phyloP scores from a whole-genome alignment of 2,797 vertebrate genomes.

The Parauchenoglanis ngamensis region DNA sequence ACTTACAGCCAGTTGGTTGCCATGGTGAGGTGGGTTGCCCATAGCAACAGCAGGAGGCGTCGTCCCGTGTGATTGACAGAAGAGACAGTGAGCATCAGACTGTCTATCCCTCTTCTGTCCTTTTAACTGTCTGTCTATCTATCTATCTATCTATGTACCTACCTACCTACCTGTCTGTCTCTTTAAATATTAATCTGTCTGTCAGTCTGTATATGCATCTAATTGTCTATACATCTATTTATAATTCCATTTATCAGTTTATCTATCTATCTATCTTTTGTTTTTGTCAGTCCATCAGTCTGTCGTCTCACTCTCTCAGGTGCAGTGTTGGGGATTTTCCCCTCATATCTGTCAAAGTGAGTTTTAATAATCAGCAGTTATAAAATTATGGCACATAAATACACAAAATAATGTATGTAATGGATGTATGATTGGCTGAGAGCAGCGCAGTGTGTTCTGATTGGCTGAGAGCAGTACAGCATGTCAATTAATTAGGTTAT shows the following conservation, averaged over 20 bases:
- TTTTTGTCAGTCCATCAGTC: neutral
- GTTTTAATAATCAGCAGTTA: neutral
- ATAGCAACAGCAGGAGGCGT: constrained; percentile 86
- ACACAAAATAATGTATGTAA: neutral
- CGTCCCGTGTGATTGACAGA: constrained; percentile 82
- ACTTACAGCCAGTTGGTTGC: constrained; percentile 88
- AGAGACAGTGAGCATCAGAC: constrained; percentile 85
- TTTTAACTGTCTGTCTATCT: constrained; percentile 25
- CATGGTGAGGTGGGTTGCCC: constrained; percentile 81
- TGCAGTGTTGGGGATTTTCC: constrained; percentile 72
- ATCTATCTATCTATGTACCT: neutral
- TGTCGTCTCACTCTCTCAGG: constrained; percentile 51
- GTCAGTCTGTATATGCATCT: constrained; percentile 45
- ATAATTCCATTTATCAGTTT: constrained; percentile 43
- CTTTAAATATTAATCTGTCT: constrained; percentile 55
- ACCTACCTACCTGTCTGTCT: neutral
- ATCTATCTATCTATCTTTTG: neutral
- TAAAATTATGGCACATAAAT: neutral
- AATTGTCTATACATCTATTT: constrained; percentile 59
- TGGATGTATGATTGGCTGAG: neutral
- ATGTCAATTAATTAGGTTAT: neutral
- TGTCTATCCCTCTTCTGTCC: constrained; percentile 68
- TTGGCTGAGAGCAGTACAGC: neutral
- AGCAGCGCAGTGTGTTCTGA: neutral
- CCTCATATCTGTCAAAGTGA: constrained; percentile 71